A percentile compares a stretch with the other conserved stretches of the same genome.
These are phyloP conservation scores for Auanema freiburgensis DNA, from an alignment of 2,888 invertebrate genomes.

Conservation along the genomic window DNA sequence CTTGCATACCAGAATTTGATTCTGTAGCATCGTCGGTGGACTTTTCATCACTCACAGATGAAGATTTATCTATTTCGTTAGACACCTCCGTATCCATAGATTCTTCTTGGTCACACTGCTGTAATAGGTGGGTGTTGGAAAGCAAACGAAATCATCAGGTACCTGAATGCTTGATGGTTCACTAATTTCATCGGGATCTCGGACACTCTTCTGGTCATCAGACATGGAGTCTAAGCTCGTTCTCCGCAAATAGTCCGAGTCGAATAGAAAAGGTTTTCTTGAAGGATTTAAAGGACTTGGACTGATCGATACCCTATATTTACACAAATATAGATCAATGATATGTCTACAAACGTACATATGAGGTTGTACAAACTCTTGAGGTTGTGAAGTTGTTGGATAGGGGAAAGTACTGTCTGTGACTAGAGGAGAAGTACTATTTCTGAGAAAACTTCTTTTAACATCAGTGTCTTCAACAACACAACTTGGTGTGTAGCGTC, in stretches of 20 bases:
- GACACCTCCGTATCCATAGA: no score
- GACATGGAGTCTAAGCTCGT: constrained; percentile 20
- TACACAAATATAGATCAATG: no score
- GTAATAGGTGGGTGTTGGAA: no score
- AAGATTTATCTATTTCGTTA: no score
- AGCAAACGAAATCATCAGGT: no score
- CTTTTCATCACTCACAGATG: no score
- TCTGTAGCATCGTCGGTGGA: no score
- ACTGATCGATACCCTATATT: constrained; percentile 1
- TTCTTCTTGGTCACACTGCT: no score
- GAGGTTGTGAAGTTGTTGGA: constrained; percentile 17
- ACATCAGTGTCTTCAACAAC: constrained; percentile 15
- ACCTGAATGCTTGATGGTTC: constrained; percentile 19
- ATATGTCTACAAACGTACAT: constrained; percentile 10
- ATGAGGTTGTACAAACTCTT: constrained; percentile 15
- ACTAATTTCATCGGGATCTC: constrained; percentile 17
- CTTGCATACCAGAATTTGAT: no score
- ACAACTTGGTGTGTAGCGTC: constrained; percentile 13
- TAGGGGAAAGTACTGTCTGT: constrained; percentile 39
- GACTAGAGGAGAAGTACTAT: constrained; percentile 39
- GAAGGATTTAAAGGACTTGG: constrained; percentile 4
- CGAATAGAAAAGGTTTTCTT: constrained; percentile 4
- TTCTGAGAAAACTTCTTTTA: constrained; percentile 12
- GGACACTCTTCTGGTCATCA: constrained; percentile 19
- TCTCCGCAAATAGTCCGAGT: constrained; percentile 1